Evolutionary conservation across 2,888 invertebrate species (phyloP).

Genomic region (Leistus spinibarbis): DNA sequence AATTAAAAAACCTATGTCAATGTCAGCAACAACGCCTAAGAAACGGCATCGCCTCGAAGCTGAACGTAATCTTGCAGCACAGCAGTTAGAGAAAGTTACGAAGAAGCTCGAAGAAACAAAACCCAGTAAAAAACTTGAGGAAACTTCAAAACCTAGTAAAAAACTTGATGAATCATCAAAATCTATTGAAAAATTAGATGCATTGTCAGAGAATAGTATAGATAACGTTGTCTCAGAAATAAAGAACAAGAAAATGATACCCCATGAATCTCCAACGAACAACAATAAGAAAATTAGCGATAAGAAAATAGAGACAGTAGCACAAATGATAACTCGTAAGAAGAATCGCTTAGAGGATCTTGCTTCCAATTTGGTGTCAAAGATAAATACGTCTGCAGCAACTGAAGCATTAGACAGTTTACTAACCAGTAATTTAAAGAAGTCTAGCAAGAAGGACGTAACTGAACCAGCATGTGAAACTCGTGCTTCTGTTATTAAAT

Average conservation of each 20-base stretch:
- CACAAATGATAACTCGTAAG: slow-evolving; percentile 64
- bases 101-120: slow-evolving; percentile 38
- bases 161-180: slow-evolving; percentile 46
- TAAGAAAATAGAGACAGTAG: slow-evolving; percentile 46
- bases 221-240: slow-evolving; percentile 54
- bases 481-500: slow-evolving; percentile 65
- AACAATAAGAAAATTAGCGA: slow-evolving; percentile 45
- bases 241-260: slow-evolving; percentile 50
- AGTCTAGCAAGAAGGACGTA: slow-evolving; percentile 60
- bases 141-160: slow-evolving; percentile 26
- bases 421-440: slow-evolving; percentile 60
- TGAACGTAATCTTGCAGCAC: slow-evolving; percentile 50
- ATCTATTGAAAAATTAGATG: slow-evolving; percentile 44
- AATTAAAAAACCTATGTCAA: slow-evolving; percentile 40
- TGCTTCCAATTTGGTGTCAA: slow-evolving; percentile 65
- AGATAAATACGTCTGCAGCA: slow-evolving; percentile 62
- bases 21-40: slow-evolving; percentile 71
- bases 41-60: slow-evolving; percentile 74
- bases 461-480: slow-evolving; percentile 58
- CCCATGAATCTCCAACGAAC: slow-evolving; percentile 39
- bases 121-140: slow-evolving; percentile 39
- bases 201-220: slow-evolving; percentile 41
- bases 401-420: slow-evolving; percentile 62
- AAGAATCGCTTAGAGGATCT: slow-evolving; percentile 68
- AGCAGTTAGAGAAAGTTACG: slow-evolving; percentile 18